These are phyloP conservation scores for Zosterops borbonicus DNA, from an alignment of 2,113 vertebrate genomes.

Conservation along the genomic window DNA sequence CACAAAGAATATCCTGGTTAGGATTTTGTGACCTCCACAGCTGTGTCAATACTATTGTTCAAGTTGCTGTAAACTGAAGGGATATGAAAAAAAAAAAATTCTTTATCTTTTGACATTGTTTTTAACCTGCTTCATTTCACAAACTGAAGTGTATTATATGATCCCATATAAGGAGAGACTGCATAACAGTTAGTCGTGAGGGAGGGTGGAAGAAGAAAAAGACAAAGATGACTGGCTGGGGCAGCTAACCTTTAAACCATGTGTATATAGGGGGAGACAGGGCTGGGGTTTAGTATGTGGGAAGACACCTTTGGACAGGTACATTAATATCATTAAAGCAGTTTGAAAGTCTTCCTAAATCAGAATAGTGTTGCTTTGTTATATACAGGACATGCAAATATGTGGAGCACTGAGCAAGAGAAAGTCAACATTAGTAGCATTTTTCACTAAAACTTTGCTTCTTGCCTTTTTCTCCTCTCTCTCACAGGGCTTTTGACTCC, in stretches of 20 bases:
- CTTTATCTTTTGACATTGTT: not conserved
- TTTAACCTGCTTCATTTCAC: not conserved
- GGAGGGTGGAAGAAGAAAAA: not conserved
- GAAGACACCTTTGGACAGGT: not conserved
- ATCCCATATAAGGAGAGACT: not conserved
- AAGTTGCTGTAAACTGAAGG: not conserved
- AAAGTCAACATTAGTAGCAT: accelerated
- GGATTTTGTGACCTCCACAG: not conserved
- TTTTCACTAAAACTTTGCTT: not conserved
- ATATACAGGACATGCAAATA: not conserved
- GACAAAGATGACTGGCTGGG: not conserved
- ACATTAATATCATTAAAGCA: not conserved
- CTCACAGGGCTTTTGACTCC: not conserved
- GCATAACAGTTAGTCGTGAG: not conserved
- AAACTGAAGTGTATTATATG: not conserved
- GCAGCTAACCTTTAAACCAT: not conserved
- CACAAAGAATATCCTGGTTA: not conserved
- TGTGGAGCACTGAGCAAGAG: not conserved
- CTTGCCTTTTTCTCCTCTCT: not conserved
- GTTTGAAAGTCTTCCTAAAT: not conserved
- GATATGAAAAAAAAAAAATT: not conserved
- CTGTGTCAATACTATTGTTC: not conserved
- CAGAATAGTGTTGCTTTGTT: not conserved
- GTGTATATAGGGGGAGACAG: accelerated
- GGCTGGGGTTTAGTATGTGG: accelerated